A percentile compares a stretch with the other conserved stretches of the same genome.
Conservation (phyloP, 2,797 vertebrate species). For the Catharus ustulatus region DNA sequence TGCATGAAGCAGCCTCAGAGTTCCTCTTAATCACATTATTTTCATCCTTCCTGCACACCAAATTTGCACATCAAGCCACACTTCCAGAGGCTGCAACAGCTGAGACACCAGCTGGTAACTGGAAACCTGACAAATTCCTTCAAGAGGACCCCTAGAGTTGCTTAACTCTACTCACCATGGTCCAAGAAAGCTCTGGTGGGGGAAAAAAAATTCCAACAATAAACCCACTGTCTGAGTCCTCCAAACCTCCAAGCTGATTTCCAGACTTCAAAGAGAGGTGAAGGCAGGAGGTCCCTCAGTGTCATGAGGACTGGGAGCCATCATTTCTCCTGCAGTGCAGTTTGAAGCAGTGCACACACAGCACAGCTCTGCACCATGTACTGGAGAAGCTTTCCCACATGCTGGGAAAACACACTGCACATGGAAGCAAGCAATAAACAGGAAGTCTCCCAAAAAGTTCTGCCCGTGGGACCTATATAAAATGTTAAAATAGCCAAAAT, state of each 20-base stretch:
- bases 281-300: background rate
- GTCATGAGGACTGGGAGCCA: background rate
- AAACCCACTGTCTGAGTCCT: background rate
- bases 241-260: background rate
- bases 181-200: background rate
- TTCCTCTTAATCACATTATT: background rate
- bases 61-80: background rate
- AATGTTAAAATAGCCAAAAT: background rate
- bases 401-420: background rate
- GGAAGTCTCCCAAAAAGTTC: background rate
- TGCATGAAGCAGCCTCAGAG: background rate
- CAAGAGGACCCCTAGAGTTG: background rate
- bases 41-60: background rate
- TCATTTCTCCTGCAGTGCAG: background rate
- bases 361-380: background rate
- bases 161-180: background rate
- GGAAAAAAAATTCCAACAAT: background rate
- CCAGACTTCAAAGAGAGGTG: background rate
- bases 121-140: background rate
- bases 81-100: background rate
- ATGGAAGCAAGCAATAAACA: background rate
- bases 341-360: background rate
- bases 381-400: background rate
- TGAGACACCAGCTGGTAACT: background rate
- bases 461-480: background rate